Conservation (phyloP, 2,113 vertebrate species). For the Calonectris borealis region DNA sequence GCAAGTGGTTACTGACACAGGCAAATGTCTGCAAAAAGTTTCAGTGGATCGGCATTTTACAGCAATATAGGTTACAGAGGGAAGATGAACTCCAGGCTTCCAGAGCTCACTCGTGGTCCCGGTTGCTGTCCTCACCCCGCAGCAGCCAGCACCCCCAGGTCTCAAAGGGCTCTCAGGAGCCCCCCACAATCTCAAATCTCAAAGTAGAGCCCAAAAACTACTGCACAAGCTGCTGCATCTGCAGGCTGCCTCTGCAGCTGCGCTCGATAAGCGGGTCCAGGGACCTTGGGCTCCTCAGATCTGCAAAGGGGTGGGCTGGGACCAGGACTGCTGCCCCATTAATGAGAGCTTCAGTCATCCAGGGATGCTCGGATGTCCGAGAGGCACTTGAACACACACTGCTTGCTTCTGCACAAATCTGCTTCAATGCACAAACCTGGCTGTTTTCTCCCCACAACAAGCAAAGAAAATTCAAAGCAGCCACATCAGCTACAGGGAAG, state of each 20-base stretch:
- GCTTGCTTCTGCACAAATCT: not conserved
- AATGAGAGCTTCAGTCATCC: not conserved
- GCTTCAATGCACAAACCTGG: not conserved
- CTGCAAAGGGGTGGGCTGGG: not conserved
- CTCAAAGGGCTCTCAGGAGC: not conserved
- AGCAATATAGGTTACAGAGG: not conserved
- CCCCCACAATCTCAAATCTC: not conserved
- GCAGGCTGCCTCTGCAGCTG: not conserved
- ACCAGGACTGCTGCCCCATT: not conserved
- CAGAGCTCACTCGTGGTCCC: not conserved
- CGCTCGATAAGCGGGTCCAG: rapidly evolving
- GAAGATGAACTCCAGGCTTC: not conserved
- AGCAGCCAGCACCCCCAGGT: not conserved
- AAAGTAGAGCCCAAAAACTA: not conserved
- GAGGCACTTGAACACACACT: not conserved
- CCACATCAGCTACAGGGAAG: not conserved
- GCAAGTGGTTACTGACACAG: not conserved
- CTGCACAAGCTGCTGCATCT: not conserved
- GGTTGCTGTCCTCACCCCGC: not conserved
- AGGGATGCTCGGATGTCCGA: not conserved
- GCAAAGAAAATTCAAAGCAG: not conserved
- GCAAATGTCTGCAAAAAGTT: not conserved
- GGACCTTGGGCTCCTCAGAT: not conserved
- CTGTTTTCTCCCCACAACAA: not conserved
- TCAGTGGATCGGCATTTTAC: not conserved